Evolutionary conservation across 2,888 invertebrate genomes (phyloP).

Genomic region (Xestia rhomboidea): DNA sequence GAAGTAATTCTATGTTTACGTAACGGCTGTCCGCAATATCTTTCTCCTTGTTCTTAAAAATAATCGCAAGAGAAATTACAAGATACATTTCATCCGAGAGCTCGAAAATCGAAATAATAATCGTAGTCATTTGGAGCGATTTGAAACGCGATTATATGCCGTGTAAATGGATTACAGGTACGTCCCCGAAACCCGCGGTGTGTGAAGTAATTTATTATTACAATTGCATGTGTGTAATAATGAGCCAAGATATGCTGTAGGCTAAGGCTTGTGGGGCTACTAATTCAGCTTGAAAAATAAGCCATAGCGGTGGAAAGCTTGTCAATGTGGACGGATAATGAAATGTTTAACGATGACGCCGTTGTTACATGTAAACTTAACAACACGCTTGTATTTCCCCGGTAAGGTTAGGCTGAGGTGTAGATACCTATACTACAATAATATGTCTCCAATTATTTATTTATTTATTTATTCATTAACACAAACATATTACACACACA

Average conservation of each 20-base stretch:
- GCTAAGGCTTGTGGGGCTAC: constrained; percentile 35
- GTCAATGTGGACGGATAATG: background rate
- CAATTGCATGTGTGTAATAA: constrained; percentile 56
- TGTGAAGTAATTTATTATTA: constrained; percentile 57
- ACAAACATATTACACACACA: too few relatives aligned
- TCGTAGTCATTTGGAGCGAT: constrained; percentile 34
- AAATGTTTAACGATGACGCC: background rate
- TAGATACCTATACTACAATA: background rate
- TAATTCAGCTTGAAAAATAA: constrained; percentile 14
- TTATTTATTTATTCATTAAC: too few relatives aligned
- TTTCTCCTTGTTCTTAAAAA: background rate
- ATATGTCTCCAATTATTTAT: too few relatives aligned
- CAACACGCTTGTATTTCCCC: background rate
- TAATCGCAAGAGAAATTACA: background rate
- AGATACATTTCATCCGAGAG: constrained; percentile 19
- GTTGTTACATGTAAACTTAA: background rate
- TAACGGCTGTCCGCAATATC: background rate
- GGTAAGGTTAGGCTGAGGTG: background rate
- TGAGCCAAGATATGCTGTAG: constrained; percentile 44
- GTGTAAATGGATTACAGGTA: constrained; percentile 51
- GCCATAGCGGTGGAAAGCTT: background rate
- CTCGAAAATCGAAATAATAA: constrained; percentile 40
- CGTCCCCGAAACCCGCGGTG: constrained; percentile 28
- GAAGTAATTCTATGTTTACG: background rate
- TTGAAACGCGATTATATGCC: constrained; percentile 47